These are phyloP conservation scores for Perithous albicinctus DNA, from an alignment of 2,888 invertebrate genomes.

Conservation along the genomic window DNA sequence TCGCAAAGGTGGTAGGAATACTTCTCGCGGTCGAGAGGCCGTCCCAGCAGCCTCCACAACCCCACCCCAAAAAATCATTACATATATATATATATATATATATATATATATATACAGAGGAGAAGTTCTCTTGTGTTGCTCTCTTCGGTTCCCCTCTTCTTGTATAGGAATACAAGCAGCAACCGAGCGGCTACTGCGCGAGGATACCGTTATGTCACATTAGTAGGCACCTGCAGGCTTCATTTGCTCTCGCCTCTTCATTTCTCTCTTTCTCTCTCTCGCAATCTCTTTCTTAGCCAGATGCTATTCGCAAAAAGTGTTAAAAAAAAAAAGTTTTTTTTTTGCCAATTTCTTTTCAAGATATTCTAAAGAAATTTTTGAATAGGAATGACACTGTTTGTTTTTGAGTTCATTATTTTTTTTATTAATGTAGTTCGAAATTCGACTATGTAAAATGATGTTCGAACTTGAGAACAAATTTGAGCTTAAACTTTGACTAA, in stretches of 20 bases:
- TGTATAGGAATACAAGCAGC: constrained; percentile 70
- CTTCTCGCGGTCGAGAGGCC: constrained; percentile 55
- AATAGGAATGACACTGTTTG: too few species aligned
- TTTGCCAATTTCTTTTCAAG: not conserved
- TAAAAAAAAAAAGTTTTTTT: constrained; percentile 26
- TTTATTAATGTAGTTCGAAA: too few species aligned
- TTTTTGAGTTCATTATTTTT: too few species aligned
- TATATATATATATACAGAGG: constrained; percentile 71
- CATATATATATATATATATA: too few species aligned
- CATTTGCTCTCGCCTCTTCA: constrained; percentile 64
- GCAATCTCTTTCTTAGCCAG: too few species aligned
- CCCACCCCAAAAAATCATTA: constrained; percentile 77
- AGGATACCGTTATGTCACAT: constrained; percentile 84
- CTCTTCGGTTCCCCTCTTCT: too few species aligned
- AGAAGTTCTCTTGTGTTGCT: too few species aligned
- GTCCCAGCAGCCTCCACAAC: constrained; percentile 68
- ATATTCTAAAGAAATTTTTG: not conserved
- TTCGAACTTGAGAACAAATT: too few species aligned
- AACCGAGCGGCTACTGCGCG: constrained; percentile 76
- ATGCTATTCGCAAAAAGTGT: constrained; percentile 31
- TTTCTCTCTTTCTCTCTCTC: too few species aligned
- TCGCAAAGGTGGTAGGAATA: constrained; percentile 43
- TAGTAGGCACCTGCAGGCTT: constrained; percentile 82
- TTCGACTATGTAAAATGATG: too few species aligned
- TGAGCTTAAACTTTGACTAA: too few species aligned